Percentiles rank a stretch among this genome's conserved stretches.
phyloP scores from a whole-genome alignment of 1,140 invertebrate species.

The Zeugodacus cucurbitae region DNA sequence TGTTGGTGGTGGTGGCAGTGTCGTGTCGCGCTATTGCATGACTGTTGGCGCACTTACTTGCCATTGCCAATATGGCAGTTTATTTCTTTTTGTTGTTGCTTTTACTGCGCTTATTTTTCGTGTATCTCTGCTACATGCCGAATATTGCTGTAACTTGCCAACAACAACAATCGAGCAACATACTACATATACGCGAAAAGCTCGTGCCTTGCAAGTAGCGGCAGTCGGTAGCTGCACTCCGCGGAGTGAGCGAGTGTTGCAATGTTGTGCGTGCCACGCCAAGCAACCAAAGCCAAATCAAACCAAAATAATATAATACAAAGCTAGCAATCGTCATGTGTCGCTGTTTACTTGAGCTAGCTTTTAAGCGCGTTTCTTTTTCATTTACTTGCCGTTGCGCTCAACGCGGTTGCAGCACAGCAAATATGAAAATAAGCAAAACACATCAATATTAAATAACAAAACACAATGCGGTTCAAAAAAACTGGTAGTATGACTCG shows the following conservation, averaged over 20 bases:
- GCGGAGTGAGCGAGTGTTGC: background rate
- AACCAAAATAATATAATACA: background rate
- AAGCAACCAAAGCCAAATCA: background rate
- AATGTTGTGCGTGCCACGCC: background rate
- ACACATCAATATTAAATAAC: background rate
- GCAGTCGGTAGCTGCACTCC: background rate
- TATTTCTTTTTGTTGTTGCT: background rate
- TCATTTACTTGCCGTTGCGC: background rate
- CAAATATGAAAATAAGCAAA: constrained; percentile 19
- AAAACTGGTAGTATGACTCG: background rate
- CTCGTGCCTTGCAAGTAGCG: background rate
- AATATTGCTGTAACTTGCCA: background rate
- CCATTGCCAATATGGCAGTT: background rate
- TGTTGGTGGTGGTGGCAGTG: background rate
- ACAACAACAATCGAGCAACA: background rate
- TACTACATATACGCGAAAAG: background rate
- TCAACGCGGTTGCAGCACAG: background rate
- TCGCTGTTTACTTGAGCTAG: background rate
- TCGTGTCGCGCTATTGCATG: constrained; percentile 16
- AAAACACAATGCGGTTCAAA: background rate
- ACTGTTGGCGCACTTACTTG: background rate
- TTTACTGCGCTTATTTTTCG: background rate
- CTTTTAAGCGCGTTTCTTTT: background rate
- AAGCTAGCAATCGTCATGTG: background rate
- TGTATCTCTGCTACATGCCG: background rate